Evolutionary conservation across 2,797 vertebrate species (phyloP).

Genomic region (Gastrophryne carolinensis): DNA sequence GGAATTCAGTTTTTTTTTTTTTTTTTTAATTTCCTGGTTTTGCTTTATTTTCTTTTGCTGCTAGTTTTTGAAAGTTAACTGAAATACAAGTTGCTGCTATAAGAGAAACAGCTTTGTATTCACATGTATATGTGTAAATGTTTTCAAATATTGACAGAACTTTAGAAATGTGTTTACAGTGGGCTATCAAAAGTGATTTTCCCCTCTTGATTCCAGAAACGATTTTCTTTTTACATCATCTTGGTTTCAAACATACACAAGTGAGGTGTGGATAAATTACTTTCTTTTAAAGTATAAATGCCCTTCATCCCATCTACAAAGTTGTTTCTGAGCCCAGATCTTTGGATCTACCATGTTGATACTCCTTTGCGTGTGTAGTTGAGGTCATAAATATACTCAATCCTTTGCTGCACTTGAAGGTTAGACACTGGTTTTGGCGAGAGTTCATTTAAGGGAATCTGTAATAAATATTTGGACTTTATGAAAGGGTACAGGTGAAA

Average conservation of each 20-base stretch:
- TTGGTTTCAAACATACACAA: background rate
- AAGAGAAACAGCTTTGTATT: constrained; percentile 29
- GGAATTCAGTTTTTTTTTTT: constrained; percentile 65
- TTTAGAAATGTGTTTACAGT: background rate
- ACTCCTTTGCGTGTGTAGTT: background rate
- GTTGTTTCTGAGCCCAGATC: background rate
- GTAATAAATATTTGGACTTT: too few species aligned
- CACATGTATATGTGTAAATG: constrained; percentile 29
- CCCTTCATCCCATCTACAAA: background rate
- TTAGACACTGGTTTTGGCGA: background rate
- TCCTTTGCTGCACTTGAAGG: background rate
- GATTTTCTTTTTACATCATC: background rate
- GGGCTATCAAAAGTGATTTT: background rate
- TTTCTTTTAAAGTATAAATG: background rate
- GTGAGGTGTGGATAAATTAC: background rate
- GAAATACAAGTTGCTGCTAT: constrained; percentile 34
- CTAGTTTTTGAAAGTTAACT: constrained; percentile 62
- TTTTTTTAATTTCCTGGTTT: constrained; percentile 51
- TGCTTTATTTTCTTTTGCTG: constrained; percentile 64
- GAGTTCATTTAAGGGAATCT: background rate
- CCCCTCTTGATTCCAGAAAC: background rate
- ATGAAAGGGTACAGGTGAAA: too few species aligned
- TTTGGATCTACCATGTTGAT: background rate
- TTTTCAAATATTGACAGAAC: constrained; percentile 10
- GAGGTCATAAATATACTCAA: background rate